Percentiles rank a stretch among this genome's conserved stretches.
phyloP scores from a whole-genome alignment of 2,888 invertebrate species.

The Melanargia galathea region DNA sequence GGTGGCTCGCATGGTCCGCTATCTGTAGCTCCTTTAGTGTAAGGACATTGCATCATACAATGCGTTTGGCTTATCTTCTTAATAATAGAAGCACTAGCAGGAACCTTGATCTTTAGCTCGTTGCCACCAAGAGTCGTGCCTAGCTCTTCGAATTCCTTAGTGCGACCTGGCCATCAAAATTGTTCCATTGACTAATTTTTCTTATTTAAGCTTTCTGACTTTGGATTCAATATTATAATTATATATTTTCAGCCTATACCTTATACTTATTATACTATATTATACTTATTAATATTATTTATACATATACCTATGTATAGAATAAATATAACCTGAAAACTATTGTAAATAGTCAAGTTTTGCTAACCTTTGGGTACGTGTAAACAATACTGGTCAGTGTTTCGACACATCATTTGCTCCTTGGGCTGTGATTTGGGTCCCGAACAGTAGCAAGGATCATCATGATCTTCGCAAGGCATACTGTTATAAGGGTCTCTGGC shows the following conservation, averaged over 20 bases:
- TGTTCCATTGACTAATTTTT: constrained; percentile 52
- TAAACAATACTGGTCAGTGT: constrained; percentile 72
- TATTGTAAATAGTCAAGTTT: not conserved
- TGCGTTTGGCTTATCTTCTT: constrained; percentile 77
- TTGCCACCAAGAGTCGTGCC: constrained; percentile 70
- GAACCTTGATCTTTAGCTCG: constrained; percentile 76
- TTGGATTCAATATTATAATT: not conserved
- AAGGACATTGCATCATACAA: constrained; percentile 68
- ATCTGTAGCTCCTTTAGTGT: constrained; percentile 49
- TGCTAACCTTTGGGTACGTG: constrained; percentile 74
- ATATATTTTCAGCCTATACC: not conserved
- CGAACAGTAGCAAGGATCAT: constrained; percentile 70
- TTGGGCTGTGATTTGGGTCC: constrained; percentile 59
- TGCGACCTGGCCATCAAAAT: constrained; percentile 77
- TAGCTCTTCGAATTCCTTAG: constrained; percentile 75
- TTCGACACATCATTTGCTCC: constrained; percentile 64
- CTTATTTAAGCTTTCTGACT: not conserved
- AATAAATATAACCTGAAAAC: not conserved
- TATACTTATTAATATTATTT: not conserved
- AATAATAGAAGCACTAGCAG: constrained; percentile 65
- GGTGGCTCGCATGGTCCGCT: constrained; percentile 61
- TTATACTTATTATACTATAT: not conserved
- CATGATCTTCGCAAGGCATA: constrained; percentile 67
- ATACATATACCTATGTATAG: not conserved
- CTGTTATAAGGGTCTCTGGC: constrained; percentile 62